Conservation (phyloP, 1,140 invertebrate species). For the Drosophila triauraria region DNA sequence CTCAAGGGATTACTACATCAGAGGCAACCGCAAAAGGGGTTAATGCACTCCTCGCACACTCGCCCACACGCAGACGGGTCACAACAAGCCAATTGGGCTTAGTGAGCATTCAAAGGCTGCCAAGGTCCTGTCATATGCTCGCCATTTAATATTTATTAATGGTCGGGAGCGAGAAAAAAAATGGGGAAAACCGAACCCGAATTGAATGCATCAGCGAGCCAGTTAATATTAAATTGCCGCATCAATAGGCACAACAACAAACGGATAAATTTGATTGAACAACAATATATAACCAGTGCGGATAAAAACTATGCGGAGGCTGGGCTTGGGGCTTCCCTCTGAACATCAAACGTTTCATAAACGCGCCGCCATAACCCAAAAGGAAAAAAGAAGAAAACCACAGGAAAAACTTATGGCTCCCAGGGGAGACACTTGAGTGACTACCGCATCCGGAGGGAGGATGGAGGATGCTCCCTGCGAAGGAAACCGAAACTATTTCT, state of each 20-base stretch:
- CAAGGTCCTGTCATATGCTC: constrained; percentile 37
- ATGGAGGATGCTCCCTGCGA: constrained; percentile 2
- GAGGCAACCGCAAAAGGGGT: constrained; percentile 48
- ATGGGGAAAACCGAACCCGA: constrained; percentile 34
- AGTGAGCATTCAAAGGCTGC: constrained; percentile 29
- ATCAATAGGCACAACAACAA: constrained; percentile 61
- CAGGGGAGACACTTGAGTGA: constrained; percentile 80
- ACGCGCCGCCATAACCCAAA: constrained; percentile 52
- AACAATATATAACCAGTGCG: constrained; percentile 25
- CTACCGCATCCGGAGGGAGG: constrained; percentile 45
- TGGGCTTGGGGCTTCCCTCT: constrained; percentile 41
- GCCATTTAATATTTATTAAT: constrained; percentile 76
- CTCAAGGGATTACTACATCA: constrained; percentile 54
- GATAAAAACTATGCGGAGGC: constrained; percentile 59
- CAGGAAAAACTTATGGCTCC: constrained; percentile 65
- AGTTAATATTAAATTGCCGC: constrained; percentile 81
- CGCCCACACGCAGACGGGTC: constrained; percentile 25
- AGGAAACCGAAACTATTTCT: constrained; percentile 78
- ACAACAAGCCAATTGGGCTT: constrained; percentile 31
- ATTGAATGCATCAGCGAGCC: constrained; percentile 77
- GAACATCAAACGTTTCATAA: constrained; percentile 81
- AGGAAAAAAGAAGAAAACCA: neutral
- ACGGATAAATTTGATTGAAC: constrained; percentile 41
- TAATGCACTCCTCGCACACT: constrained; percentile 41
- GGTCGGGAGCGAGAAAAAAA: constrained; percentile 32